Percentiles rank a stretch among this genome's conserved stretches.
phyloP scores from a whole-genome alignment of 2,888 invertebrate genomes.

The Ochropleura leucogaster region DNA sequence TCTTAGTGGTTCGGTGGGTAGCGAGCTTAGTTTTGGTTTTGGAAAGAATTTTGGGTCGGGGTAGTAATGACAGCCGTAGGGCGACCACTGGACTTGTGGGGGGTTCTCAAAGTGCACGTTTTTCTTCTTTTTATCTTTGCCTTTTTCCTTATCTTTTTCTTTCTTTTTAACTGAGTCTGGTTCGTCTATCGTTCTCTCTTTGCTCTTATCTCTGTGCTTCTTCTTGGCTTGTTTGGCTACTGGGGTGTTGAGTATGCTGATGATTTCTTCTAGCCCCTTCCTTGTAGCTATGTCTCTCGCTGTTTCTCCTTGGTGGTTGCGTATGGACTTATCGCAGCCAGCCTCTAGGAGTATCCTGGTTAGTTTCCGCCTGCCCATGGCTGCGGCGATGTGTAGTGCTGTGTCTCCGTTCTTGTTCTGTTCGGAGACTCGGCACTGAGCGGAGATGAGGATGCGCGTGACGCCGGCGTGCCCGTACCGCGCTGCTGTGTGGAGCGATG shows the following conservation, averaged over 20 bases:
- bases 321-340: conserved; percentile 92
- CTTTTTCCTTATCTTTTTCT: conserved; percentile 85
- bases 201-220: conserved; percentile 86
- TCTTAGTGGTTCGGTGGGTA: conserved; percentile 96
- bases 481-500: conserved; percentile 98
- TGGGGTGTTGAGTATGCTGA: conserved; percentile 93
- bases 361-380: conserved; percentile 97
- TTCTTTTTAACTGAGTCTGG: conserved; percentile 85
- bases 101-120: conserved; percentile 90
- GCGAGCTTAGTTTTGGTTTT: conserved; percentile 95
- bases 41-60: conserved; percentile 96
- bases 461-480: conserved; percentile 99
- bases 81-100: conserved; percentile 93
- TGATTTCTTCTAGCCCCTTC: conserved; percentile 96
- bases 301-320: conserved; percentile 97
- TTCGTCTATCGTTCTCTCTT: conserved; percentile 90
- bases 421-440: conserved; percentile 95
- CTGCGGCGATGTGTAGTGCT: conserved; percentile 97
- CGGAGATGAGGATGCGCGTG: conserved; percentile 97
- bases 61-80: conserved; percentile 97
- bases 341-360: conserved; percentile 97
- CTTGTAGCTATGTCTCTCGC: conserved; percentile 97
- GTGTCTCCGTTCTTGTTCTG: conserved; percentile 99
- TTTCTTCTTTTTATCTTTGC: conserved; percentile 86
- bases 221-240: conserved; percentile 86